Evolutionary conservation across 2,113 vertebrate species (phyloP), one percentile per base, ranked within the genome.

Genomic region (Tinamus guttatus): DNA sequence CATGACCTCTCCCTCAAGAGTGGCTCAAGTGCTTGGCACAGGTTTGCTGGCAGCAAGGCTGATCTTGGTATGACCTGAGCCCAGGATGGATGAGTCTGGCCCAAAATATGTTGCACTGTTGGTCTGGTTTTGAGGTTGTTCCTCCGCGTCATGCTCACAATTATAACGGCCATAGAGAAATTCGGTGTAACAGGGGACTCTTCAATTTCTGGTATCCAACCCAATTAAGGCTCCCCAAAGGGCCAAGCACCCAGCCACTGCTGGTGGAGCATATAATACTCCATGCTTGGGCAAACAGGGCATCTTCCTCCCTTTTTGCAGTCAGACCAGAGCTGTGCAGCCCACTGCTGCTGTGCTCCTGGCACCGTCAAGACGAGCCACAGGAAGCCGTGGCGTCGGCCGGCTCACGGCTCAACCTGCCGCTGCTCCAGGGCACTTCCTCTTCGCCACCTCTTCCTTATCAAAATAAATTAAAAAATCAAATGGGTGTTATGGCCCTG

Each of bases 381-480:
- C 69, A 89, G 94, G 91, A 82, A 93, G 52, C 43, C 11, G 27
- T 34, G 85, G 91, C 81, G 59, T 73, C 24, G 0, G 45, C 71
- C 83, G 3, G 5, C 54, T 70, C 56, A 69, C 52, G 36, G 91
- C 68, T 85, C 59, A 81, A 89, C 56, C 91, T 73, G 60, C 63
- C 25, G 0, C 74, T 81, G 68, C 43, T 87, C 70, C 77, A 43
- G 87, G 93, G 89, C 87, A 84, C 71, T 96, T 96, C 95, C 96
- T 95, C 83, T 95, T 93, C 85, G 75, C 89, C 94, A 89, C 78
- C 40, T 94, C 93, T 94, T 96, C 94, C 95, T 94, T 75, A 85
- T 51, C 2, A 2, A 51, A 77, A 93, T 51, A 75, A 86, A 92
- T 51, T 51, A 38, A 87, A 90, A 83, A 79, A 81, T 83, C 77